Evolutionary conservation across 2,797 vertebrate species (phyloP), one percentile per base, ranked within the genome.

Genomic region (Enteromius thamalakanensis): DNA sequence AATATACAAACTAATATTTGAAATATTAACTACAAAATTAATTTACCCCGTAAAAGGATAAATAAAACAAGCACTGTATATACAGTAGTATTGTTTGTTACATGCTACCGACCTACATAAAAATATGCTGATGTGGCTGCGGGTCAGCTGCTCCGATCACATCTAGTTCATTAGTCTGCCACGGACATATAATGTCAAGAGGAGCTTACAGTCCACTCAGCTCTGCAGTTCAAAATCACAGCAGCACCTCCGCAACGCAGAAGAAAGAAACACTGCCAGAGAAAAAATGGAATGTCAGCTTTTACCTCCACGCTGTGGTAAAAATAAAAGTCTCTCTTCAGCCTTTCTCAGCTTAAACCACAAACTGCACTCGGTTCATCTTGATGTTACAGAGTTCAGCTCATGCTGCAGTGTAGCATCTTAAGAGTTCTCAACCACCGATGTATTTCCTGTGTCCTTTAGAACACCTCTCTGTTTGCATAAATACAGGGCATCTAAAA

Each of bases 271-370:
- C 32, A 47, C 14, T 78, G 40, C 17, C 11, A 51, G n/a, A 32
- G 51, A 17, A 67, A 10, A 70, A 51, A 2, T 10, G 3, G 3
- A 53, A 68, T 53, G 77, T 68, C 32, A 65, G 70, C 80, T 81
- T 74, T 65, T 81, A 53, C 8, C 42, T 14, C 42, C 29, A 81
- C 2, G 29, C 47, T 67, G 71, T 45, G 72, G 76, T 82, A 82
- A 82, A 82, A 67, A 76, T 76, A 82, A 76, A 76, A 76, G 34
- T 68, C 47, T 82, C 60, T 55, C 11, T 64, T 76, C 71, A 82
- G 81, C 62, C 62, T 68, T 82, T 53, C 53, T 58, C 47, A 29
- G 60, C 47, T 76, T 55, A 32, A 76, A 76, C 34, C 47, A 62
- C 34, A 55, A 68, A 42, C 34, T 19, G 29, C 71, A n/a, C 72